Base-by-base conservation (phyloP, 2,888 invertebrate genomes). In the Ennomos quercinarius region DNA sequence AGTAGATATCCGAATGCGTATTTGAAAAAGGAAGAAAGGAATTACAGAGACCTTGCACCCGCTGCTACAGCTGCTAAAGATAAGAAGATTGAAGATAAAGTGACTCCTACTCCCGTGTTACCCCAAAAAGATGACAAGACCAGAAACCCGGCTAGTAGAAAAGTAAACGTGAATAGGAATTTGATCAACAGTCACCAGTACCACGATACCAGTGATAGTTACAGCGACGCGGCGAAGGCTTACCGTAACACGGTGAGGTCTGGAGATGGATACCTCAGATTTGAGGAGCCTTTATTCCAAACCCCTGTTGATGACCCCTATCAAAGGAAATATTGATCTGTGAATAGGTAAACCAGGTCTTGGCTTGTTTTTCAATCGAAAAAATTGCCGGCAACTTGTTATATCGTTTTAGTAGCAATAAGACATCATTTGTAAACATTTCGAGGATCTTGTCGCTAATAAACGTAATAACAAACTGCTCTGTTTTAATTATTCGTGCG, bases 181-280 rank as follows among this genome's bases (percentile, higher is more conserved):
- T 69, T 82, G 50, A 83, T 93, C 38, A 93, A 93, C 61, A 93
- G 90, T 53, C 93, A 93, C 55, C 93, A 92, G 70, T 92, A 92
- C 40, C 91, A 91, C 42, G 90, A 89, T 10, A 78, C 74, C 17
- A 75, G 77, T 27, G 80, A 84, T 17, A 78, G 72, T 34, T 88
- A 85, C 57, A 86, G 79, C 57, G 86, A 88, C 40, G 87, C 86
- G 1, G 63, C 88, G 44, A 93, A 91, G 61, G 67, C 78, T 10
- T 93, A 80, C 48, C 86, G 84, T 43, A 89, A 91, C 44, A 73
- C 85, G 1, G 76, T 84, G 9, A 78, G 91, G 63, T 80, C 83
- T 12, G 90, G 90, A 38, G 86, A 90, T 10, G 81, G 84, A 11
- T 93, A 87, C 59, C 76, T 90, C 10, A 78, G 92, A 70, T 92